Evolutionary conservation across 2,797 vertebrate genomes (phyloP).

Genomic region (Dallia pectoralis): DNA sequence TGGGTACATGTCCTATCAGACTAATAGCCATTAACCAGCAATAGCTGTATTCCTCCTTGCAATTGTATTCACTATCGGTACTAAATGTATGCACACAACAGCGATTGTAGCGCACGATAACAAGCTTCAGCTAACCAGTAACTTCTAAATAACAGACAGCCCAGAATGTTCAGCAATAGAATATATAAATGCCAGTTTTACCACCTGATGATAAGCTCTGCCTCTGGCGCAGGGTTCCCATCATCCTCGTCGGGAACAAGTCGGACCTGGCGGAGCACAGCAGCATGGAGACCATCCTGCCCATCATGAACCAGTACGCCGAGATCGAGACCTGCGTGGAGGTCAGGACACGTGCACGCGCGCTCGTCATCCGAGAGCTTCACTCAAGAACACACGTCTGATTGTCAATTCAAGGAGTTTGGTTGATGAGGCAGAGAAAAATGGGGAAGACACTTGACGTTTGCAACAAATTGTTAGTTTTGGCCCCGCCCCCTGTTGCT

Average conservation of each 20-base stretch:
- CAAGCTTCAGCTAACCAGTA: no score
- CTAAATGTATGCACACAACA: no score
- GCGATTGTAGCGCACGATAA: no score
- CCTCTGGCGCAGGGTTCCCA: constrained; percentile 80
- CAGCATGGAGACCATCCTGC: constrained; percentile 96
- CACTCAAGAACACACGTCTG: background rate
- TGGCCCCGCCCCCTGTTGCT: background rate
- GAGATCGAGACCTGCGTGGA: constrained; percentile 98
- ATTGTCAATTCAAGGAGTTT: background rate
- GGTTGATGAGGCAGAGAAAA: no score
- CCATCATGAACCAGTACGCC: constrained; percentile 95
- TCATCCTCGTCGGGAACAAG: constrained; percentile 97
- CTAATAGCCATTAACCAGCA: no score
- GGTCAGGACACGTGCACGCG: constrained; percentile 69
- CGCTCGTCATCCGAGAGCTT: background rate
- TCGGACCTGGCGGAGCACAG: constrained; percentile 95
- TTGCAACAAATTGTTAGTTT: background rate
- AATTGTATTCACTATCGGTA: no score
- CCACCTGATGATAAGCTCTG: no score
- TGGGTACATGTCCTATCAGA: background rate
- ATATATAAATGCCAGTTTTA: no score
- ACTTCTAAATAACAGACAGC: background rate
- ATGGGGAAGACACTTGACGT: background rate
- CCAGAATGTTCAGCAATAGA: background rate
- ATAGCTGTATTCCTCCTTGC: no score